Evolutionary conservation across 2,797 vertebrate species (phyloP).

Genomic region (Alauda arvensis): DNA sequence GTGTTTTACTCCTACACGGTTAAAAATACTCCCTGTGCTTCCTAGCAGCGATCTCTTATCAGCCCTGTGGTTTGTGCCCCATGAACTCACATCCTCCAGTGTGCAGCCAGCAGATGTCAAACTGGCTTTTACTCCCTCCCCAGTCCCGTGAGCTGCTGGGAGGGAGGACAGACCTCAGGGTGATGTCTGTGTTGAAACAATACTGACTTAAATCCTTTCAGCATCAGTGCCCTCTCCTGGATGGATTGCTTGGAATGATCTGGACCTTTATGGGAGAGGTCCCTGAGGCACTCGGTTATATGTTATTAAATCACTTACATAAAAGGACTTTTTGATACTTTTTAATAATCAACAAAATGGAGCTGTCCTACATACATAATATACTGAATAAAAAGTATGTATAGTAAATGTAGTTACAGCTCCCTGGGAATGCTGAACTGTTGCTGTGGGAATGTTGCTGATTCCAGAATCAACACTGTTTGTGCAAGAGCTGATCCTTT

Average conservation of each 20-base stretch:
- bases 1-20: not conserved
- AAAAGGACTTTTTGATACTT: not conserved
- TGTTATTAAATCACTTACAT: not conserved
- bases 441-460: not conserved
- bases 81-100: conserved; percentile 16
- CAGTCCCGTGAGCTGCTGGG: not conserved
- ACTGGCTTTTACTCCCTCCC: not conserved
- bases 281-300: not conserved
- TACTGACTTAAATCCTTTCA: not conserved
- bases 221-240: conserved; percentile 30
- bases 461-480: not conserved
- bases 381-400: not conserved
- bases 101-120: not conserved
- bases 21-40: conserved; percentile 47
- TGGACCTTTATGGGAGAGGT: not conserved
- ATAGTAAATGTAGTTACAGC: not conserved
- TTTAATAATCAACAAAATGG: not conserved
- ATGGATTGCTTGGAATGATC: not conserved
- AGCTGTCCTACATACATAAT: not conserved
- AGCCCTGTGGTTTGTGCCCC: conserved; percentile 20
- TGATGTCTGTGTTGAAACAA: not conserved
- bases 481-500: not conserved
- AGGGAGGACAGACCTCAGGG: not conserved
- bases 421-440: not conserved
- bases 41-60: conserved; percentile 45